Evolutionary conservation across 2,888 invertebrate genomes (phyloP).

Genomic region (Acrobasis consociella): DNA sequence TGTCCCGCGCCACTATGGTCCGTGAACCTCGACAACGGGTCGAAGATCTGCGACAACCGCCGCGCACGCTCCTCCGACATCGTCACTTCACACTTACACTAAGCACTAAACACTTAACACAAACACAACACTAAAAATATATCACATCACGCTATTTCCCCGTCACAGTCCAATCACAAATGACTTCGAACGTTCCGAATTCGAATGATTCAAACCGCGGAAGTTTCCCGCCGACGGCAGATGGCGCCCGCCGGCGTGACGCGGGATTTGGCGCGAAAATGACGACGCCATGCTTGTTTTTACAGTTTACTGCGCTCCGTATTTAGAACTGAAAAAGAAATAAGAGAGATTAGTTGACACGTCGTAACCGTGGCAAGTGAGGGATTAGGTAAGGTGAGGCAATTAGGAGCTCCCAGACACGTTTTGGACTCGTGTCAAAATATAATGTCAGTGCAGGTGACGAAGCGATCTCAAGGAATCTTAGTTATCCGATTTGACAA

Average conservation of each 20-base stretch:
- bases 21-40: slow-evolving; percentile 89
- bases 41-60: slow-evolving; percentile 91
- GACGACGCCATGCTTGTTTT: slow-evolving; percentile 69
- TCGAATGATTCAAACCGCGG: slow-evolving; percentile 64
- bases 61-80: slow-evolving; percentile 87
- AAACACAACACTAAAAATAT: slow-evolving; percentile 58
- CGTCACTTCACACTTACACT: slow-evolving; percentile 57
- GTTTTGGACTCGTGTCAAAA: slow-evolving; percentile 57
- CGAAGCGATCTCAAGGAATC: slow-evolving; percentile 13
- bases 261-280: slow-evolving; percentile 69
- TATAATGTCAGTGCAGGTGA: slow-evolving; percentile 48
- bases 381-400: slow-evolving; percentile 63
- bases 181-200: slow-evolving; percentile 69
- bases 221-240: slow-evolving; percentile 58
- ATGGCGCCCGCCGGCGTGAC: slow-evolving; percentile 58
- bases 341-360: slow-evolving; percentile 58
- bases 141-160: slow-evolving; percentile 71
- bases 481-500: neutral
- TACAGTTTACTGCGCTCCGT: slow-evolving; percentile 63
- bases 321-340: slow-evolving; percentile 77
- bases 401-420: slow-evolving; percentile 55
- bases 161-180: slow-evolving; percentile 62
- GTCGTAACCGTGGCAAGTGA: slow-evolving; percentile 47
- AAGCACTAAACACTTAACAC: slow-evolving; percentile 59
- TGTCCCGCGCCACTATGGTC: slow-evolving; percentile 84